phyloP scores from a whole-genome alignment of 2,888 invertebrate genomes.

The Orchesella flavescens region DNA sequence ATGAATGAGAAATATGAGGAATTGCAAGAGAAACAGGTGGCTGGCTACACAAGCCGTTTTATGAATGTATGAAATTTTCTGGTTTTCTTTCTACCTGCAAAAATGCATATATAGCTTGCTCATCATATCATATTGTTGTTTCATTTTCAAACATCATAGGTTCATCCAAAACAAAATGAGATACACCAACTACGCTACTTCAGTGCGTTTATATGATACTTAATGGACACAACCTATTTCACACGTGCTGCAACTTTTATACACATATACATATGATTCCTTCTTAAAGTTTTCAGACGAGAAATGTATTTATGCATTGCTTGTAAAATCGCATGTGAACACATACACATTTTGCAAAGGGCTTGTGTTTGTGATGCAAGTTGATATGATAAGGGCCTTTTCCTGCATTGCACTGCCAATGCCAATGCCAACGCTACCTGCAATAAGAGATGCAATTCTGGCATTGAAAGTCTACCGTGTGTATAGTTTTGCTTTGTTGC shows the following conservation, averaged over 20 bases:
- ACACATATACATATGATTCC: constrained; percentile 46
- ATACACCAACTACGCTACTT: neutral
- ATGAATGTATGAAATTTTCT: constrained; percentile 16
- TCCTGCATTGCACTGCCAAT: constrained; percentile 1
- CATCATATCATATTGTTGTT: neutral
- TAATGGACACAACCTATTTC: constrained; percentile 71
- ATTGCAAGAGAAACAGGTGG: neutral
- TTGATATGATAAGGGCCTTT: neutral
- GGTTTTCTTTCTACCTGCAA: constrained; percentile 9
- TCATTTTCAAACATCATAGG: neutral
- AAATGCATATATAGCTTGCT: constrained; percentile 35
- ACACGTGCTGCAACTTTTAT: constrained; percentile 69
- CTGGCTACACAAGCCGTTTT: neutral
- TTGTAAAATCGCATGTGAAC: neutral
- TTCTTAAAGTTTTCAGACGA: neutral
- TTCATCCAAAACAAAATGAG: neutral
- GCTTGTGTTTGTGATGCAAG: neutral
- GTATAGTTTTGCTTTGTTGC: neutral
- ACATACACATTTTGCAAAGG: neutral
- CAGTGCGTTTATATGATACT: neutral
- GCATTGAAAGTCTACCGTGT: constrained; percentile 26
- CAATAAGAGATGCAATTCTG: constrained; percentile 29
- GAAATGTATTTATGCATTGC: constrained; percentile 5
- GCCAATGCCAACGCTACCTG: constrained; percentile 20
- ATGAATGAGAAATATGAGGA: constrained; percentile 3